Evolutionary conservation across 2,113 vertebrate genomes (phyloP).

Genomic region (Podilymbus podiceps): DNA sequence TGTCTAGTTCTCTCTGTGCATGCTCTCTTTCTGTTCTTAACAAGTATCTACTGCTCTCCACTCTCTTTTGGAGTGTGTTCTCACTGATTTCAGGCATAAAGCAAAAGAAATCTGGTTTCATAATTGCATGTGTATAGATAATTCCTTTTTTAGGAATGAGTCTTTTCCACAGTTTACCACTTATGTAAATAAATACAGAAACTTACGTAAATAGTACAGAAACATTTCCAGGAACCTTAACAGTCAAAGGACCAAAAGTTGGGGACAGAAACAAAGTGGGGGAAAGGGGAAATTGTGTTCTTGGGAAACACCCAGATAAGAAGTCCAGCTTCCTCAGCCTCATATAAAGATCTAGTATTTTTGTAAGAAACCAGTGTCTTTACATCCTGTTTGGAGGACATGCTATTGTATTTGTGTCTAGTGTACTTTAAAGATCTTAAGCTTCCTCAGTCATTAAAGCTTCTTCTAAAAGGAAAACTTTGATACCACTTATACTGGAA

Average conservation of each 20-base stretch:
- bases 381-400: conserved; percentile 17
- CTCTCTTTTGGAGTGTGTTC: neutral
- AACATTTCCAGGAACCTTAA: neutral
- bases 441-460: neutral
- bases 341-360: neutral
- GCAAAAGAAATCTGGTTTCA: neutral
- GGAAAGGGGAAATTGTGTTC: neutral
- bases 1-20: neutral
- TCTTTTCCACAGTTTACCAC: neutral
- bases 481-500: neutral
- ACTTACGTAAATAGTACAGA: neutral
- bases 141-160: neutral
- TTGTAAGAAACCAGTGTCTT: conserved; percentile 5
- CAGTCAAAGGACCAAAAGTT: neutral
- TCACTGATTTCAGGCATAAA: neutral
- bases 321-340: neutral
- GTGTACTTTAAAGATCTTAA: neutral
- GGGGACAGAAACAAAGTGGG: neutral
- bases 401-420: neutral
- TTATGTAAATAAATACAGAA: neutral
- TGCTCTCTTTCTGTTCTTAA: neutral
- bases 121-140: neutral
- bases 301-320: conserved; percentile 11
- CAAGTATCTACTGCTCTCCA: neutral
- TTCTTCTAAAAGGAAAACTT: neutral